Percentiles rank a stretch among this genome's conserved stretches.
Evolutionary conservation across 2,797 vertebrate genomes (phyloP).

Genomic region (Cirrhinus molitorella): DNA sequence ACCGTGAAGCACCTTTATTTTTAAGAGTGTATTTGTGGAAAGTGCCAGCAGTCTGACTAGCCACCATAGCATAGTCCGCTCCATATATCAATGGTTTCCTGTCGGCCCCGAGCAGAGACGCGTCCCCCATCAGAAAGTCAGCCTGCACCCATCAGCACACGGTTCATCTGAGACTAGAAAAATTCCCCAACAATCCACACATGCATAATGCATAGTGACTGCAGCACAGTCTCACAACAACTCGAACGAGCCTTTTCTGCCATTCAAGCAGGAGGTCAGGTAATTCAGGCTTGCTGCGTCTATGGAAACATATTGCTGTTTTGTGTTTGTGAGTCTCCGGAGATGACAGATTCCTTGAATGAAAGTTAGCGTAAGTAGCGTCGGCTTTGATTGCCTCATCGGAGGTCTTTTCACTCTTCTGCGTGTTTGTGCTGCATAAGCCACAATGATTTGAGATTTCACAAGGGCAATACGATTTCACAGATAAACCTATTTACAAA

Average conservation of each 20-base stretch:
- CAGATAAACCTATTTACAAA: constrained; percentile 43
- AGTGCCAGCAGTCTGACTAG: neutral
- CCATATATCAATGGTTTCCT: constrained; percentile 13
- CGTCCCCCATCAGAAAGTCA: constrained; percentile 19
- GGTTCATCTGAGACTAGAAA: constrained; percentile 55
- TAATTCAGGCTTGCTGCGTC: constrained; percentile 22
- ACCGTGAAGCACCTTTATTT: too few species aligned
- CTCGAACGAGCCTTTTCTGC: constrained; percentile 32
- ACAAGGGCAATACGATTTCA: constrained; percentile 39
- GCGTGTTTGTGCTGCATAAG: constrained; percentile 31
- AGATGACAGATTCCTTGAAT: constrained; percentile 50
- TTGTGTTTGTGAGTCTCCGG: constrained; percentile 15
- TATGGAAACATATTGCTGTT: constrained; percentile 36
- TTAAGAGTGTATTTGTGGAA: neutral
- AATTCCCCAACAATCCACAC: constrained; percentile 57
- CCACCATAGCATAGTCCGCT: neutral
- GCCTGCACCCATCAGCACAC: constrained; percentile 23
- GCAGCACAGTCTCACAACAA: constrained; percentile 55
- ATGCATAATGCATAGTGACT: constrained; percentile 62
- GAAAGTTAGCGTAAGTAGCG: constrained; percentile 21
- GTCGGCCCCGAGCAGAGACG: neutral
- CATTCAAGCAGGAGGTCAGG: constrained; percentile 38
- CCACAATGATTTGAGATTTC: constrained; percentile 33
- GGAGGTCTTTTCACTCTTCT: constrained; percentile 30
- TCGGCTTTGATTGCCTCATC: constrained; percentile 32